These are phyloP conservation scores for Bradypodion ventrale DNA, from an alignment of 2,797 vertebrate genomes.

Conservation along the genomic window DNA sequence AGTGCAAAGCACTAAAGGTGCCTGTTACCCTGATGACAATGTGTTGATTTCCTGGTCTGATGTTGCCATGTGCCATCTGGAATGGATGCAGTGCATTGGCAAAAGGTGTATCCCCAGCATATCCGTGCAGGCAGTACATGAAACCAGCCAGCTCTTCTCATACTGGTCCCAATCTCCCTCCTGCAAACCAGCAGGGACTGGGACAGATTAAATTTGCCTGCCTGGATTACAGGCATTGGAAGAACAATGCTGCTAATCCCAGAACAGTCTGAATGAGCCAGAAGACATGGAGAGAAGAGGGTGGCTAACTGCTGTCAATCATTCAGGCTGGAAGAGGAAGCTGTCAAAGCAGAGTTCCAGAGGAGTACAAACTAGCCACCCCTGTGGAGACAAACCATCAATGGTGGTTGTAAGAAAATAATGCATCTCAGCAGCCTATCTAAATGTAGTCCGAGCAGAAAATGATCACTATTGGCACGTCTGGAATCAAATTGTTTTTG, in stretches of 20 bases:
- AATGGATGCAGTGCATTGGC: not conserved
- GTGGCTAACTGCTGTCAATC: conserved; percentile 27
- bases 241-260: not conserved
- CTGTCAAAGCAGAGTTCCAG: conserved; percentile 20
- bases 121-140: not conserved
- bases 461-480: conserved; percentile 29
- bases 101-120: not conserved
- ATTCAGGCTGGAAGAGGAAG: conserved; percentile 20
- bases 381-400: conserved; percentile 17
- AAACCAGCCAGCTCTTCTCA: not conserved
- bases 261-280: not conserved
- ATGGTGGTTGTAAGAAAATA: conserved; percentile 16
- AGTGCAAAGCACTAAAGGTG: not conserved
- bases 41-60: not conserved
- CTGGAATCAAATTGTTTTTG: conserved; percentile 28
- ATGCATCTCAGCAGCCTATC: conserved; percentile 12
- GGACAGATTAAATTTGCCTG: not conserved
- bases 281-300: conserved; percentile 6
- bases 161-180: not conserved
- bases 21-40: not conserved
- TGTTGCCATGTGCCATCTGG: not conserved
- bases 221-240: not conserved
- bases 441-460: conserved; percentile 27
- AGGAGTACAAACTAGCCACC: conserved; percentile 19
- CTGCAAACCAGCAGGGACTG: not conserved